Evolutionary conservation across 2,113 vertebrate genomes (phyloP).

Genomic region (Podarcis cretensis): DNA sequence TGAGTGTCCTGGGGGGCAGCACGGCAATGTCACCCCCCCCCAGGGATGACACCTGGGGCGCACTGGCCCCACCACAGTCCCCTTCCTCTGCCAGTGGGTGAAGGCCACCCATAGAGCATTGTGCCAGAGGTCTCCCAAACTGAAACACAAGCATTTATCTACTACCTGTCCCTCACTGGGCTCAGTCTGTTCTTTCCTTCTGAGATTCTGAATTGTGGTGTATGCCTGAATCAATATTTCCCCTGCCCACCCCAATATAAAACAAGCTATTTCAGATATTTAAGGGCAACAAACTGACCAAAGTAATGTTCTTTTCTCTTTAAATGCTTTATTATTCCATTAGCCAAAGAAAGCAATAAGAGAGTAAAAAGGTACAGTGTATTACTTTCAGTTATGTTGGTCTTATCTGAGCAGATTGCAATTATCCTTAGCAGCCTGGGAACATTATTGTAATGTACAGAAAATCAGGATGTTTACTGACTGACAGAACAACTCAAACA

Average conservation of each 20-base stretch:
- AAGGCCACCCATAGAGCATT: not conserved
- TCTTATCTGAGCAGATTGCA: constrained; percentile 41
- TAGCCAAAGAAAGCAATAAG: not conserved
- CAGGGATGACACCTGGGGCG: too few species aligned
- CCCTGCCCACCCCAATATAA: not conserved
- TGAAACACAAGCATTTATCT: not conserved
- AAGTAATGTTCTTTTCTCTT: constrained; percentile 43
- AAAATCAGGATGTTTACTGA: constrained; percentile 40
- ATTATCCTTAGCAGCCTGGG: constrained; percentile 16
- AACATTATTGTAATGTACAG: not conserved
- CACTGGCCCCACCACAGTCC: too few species aligned
- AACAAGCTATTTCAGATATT: constrained; percentile 53
- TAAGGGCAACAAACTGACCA: constrained; percentile 50
- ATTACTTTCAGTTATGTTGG: constrained; percentile 40
- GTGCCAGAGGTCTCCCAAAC: not conserved
- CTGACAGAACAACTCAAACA: constrained; percentile 37
- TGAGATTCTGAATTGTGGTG: not conserved
- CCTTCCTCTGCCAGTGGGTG: too few species aligned
- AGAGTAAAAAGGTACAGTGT: constrained; percentile 52
- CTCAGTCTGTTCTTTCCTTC: not conserved
- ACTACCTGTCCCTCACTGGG: not conserved
- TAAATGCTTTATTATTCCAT: constrained; percentile 30
- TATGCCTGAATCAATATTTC: not conserved
- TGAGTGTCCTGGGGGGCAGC: too few species aligned
- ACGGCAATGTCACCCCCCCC: too few species aligned